Evolutionary conservation across 2,797 vertebrate species (phyloP).

Genomic region (Chrosomus eos): DNA sequence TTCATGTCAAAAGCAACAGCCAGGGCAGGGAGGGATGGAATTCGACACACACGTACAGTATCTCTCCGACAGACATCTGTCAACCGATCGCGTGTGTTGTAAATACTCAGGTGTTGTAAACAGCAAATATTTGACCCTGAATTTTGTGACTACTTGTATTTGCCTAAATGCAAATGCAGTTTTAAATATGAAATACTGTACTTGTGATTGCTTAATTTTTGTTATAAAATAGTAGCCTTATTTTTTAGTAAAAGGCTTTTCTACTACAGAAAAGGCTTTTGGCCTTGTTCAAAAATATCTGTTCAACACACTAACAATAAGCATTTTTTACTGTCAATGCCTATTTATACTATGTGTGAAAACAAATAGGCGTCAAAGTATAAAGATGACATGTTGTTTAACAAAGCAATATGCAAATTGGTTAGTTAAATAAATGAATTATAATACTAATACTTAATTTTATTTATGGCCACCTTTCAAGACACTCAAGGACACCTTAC

Average conservation of each 20-base stretch:
- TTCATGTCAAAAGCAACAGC: conserved; percentile 73
- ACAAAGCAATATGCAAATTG: no score
- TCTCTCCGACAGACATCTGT: conserved; percentile 37
- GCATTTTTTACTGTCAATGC: neutral
- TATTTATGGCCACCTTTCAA: no score
- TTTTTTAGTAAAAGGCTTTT: neutral
- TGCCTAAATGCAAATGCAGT: neutral
- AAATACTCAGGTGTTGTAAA: conserved; percentile 15
- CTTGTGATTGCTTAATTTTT: neutral
- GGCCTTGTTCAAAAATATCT: neutral
- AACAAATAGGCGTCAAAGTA: no score
- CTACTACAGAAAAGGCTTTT: no score
- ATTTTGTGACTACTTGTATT: neutral
- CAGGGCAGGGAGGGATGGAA: conserved; percentile 50
- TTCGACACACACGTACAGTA: conserved; percentile 40
- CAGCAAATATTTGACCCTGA: neutral
- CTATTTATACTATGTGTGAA: neutral
- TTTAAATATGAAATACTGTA: neutral
- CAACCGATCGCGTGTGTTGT: conserved; percentile 10
- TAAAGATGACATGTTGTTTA: no score
- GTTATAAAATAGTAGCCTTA: neutral
- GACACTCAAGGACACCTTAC: no score
- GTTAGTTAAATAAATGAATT: no score
- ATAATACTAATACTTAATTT: no score
- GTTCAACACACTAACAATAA: neutral